Conservation (phyloP, 2,113 vertebrate genomes). For the Poicephalus gulielmi region DNA sequence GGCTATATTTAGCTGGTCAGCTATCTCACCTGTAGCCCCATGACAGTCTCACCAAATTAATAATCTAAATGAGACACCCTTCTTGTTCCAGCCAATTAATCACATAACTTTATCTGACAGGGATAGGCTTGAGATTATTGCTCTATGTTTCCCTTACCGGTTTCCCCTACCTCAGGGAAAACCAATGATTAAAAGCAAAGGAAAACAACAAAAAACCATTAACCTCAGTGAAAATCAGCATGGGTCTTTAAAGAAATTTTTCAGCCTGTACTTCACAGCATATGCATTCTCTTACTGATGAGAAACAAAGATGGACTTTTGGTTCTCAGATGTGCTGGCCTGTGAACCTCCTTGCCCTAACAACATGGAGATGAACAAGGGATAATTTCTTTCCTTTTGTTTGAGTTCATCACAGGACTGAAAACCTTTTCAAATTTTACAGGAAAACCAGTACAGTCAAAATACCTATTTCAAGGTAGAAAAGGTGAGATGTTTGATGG, state of each 20-base stretch:
- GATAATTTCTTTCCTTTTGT: background rate
- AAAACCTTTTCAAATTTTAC: background rate
- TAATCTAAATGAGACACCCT: background rate
- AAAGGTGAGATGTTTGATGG: background rate
- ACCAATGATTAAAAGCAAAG: constrained; percentile 6
- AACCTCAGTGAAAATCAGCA: background rate
- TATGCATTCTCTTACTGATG: background rate
- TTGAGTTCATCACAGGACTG: background rate
- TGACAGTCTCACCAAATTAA: background rate
- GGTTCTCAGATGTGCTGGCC: background rate
- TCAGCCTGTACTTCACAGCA: background rate
- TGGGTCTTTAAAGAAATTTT: background rate
- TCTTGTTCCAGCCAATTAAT: background rate
- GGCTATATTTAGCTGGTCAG: background rate
- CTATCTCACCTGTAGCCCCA: background rate
- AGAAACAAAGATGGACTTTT: background rate
- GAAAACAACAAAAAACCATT: background rate
- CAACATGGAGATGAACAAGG: background rate
- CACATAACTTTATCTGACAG: constrained; percentile 12
- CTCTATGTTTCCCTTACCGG: background rate
- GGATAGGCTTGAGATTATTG: background rate
- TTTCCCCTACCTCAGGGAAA: background rate
- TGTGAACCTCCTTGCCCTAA: background rate
- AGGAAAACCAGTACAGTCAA: background rate
- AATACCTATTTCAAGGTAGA: background rate